phyloP scores from a whole-genome alignment of 2,888 invertebrate genomes.

The Nipponacmea schrenckii region DNA sequence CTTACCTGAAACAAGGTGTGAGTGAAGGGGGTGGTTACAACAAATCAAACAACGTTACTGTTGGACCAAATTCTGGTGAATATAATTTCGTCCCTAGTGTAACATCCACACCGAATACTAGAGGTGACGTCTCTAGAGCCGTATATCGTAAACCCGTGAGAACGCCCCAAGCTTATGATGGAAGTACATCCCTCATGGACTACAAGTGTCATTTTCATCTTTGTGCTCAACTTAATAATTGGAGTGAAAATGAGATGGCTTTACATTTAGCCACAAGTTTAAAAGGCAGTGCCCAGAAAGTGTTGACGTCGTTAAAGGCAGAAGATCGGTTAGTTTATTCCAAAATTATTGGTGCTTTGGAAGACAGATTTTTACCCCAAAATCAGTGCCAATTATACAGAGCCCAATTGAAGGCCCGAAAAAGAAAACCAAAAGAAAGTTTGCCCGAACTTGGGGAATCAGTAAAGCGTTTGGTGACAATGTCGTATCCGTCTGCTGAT shows the following conservation, averaged over 20 bases:
- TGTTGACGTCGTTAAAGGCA: background rate
- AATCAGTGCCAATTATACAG: background rate
- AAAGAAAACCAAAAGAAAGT: background rate
- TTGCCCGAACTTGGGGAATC: background rate
- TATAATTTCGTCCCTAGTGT: too few relatives aligned
- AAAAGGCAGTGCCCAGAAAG: background rate
- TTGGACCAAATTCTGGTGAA: too few relatives aligned
- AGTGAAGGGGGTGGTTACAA: too few relatives aligned
- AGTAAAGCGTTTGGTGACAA: background rate
- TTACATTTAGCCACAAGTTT: background rate
- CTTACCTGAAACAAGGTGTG: too few relatives aligned
- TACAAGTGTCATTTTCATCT: background rate
- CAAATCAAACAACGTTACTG: too few relatives aligned
- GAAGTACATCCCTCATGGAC: background rate
- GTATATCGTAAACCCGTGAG: background rate
- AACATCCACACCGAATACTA: too few relatives aligned
- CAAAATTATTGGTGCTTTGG: background rate
- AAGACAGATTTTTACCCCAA: background rate
- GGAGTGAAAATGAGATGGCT: background rate
- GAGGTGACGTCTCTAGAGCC: too few relatives aligned
- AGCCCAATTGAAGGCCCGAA: background rate
- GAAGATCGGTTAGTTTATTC: background rate
- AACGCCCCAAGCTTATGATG: conserved; percentile 1
- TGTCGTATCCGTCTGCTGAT: background rate
- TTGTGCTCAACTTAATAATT: background rate